These are phyloP conservation scores for Pardosa pseudoannulata DNA, from an alignment of 2,888 invertebrate species.

Conservation along the genomic window DNA sequence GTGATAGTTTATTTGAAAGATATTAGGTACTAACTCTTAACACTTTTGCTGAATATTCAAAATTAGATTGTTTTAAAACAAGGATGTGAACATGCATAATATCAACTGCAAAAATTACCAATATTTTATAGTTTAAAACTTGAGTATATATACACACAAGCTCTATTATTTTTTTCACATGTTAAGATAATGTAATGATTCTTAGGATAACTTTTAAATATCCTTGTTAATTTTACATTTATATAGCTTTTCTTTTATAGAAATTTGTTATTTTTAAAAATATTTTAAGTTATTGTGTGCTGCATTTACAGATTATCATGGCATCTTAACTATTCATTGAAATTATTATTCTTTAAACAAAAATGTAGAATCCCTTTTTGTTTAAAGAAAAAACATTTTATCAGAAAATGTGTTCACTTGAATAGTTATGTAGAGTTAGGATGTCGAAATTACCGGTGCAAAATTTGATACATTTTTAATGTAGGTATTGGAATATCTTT, in stretches of 20 bases:
- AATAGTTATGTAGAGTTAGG: neutral
- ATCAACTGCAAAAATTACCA: neutral
- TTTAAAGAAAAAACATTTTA: neutral
- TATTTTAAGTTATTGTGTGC: too few relatives aligned
- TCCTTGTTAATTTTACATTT: too few relatives aligned
- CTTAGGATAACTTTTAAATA: too few relatives aligned
- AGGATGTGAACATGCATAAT: neutral
- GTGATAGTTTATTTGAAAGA: conserved; percentile 70
- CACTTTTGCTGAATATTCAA: neutral
- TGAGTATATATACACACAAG: too few relatives aligned
- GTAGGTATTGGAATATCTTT: neutral
- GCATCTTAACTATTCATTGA: too few relatives aligned
- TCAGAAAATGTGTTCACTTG: neutral
- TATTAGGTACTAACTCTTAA: conserved; percentile 54
- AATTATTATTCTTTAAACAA: too few relatives aligned
- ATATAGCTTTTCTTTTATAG: too few relatives aligned
- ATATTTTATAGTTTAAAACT: too few relatives aligned
- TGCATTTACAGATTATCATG: too few relatives aligned
- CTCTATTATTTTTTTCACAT: too few relatives aligned
- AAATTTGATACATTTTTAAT: neutral
- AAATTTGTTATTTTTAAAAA: too few relatives aligned
- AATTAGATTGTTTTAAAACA: neutral
- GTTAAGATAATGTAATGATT: too few relatives aligned
- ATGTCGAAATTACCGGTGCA: neutral
- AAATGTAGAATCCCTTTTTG: neutral